Conservation (phyloP, 2,888 invertebrate species). For the Pterobdella sp. region DNA sequence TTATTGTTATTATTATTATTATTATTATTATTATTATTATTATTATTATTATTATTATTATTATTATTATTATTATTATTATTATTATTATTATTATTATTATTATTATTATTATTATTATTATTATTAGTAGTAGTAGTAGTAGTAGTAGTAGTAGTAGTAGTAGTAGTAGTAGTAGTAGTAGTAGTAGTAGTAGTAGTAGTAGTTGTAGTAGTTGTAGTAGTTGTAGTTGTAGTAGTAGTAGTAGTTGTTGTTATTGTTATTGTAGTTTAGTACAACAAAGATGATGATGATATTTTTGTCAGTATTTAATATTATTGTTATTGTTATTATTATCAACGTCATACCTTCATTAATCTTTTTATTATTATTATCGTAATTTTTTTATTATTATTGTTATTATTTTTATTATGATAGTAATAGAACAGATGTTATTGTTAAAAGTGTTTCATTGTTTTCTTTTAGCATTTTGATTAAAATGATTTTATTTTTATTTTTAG, state of each 20-base stretch:
- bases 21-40: constrained; percentile 25
- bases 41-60: constrained; percentile 26
- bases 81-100: constrained; percentile 24
- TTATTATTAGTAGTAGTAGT: constrained; percentile 3
- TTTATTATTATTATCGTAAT: no score
- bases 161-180: constrained; percentile 20
- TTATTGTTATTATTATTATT: constrained; percentile 23
- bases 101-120: constrained; percentile 18
- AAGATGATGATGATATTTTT: no score
- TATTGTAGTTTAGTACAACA: no score
- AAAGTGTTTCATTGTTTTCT: no score
- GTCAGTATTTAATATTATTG: no score
- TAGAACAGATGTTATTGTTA: no score
- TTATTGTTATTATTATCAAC: no score
- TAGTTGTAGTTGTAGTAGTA: constrained; percentile 8
- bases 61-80: constrained; percentile 25
- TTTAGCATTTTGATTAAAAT: no score
- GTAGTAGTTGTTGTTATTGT: constrained; percentile 8
- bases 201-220: constrained; percentile 12
- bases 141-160: background rate
- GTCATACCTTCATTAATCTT: no score
- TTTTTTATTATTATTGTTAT: no score
- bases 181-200: constrained; percentile 6
- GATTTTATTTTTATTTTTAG: no score
- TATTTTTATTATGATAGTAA: no score